These are phyloP conservation scores for Neofelis nebulosa DNA, from an alignment of 2,113 vertebrate species.

Conservation along the genomic window DNA sequence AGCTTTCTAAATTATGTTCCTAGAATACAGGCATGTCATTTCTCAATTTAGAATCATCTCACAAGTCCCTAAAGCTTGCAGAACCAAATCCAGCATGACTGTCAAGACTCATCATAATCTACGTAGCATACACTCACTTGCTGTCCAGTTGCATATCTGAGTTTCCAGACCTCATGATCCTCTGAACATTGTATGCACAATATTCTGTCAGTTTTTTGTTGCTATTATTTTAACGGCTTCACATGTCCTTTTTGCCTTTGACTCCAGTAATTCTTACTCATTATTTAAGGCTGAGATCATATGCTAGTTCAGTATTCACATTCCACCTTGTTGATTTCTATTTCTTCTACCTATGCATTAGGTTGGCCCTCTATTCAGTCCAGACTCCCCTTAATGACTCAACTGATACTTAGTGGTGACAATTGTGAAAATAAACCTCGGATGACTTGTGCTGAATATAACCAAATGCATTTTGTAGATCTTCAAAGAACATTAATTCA, in stretches of 20 bases:
- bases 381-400: neutral
- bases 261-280: neutral
- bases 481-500: neutral
- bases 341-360: neutral
- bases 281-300: neutral
- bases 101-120: neutral
- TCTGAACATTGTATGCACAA: neutral
- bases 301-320: neutral
- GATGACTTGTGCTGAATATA: neutral
- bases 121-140: neutral
- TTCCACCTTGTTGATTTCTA: neutral
- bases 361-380: neutral
- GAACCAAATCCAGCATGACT: neutral
- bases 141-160: neutral
- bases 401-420: neutral
- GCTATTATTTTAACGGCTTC: neutral
- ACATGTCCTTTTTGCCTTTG: neutral
- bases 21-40: neutral
- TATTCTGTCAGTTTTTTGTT: neutral
- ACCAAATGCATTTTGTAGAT: neutral
- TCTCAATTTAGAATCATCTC: constrained; percentile 11
- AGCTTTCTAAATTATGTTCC: neutral
- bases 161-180: neutral
- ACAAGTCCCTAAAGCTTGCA: neutral
- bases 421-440: neutral